These are phyloP conservation scores for Lamellibrachia columna DNA, from an alignment of 2,888 invertebrate species.

Conservation along the genomic window DNA sequence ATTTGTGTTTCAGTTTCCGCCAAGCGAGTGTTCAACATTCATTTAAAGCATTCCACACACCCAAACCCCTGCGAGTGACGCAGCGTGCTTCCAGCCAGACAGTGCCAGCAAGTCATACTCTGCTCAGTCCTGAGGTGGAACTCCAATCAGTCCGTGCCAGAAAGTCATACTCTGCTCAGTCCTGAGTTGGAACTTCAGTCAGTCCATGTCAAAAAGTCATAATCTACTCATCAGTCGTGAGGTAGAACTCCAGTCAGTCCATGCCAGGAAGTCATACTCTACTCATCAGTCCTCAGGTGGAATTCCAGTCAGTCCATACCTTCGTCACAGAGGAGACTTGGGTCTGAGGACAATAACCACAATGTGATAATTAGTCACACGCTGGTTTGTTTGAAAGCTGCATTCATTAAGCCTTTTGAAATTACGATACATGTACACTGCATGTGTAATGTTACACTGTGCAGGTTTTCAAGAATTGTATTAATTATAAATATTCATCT, in stretches of 20 bases:
- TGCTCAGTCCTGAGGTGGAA: neutral
- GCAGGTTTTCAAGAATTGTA: neutral
- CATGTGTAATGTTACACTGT: neutral
- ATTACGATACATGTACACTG: too few species aligned
- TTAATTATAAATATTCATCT: neutral
- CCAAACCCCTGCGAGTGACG: neutral
- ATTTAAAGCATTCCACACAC: constrained; percentile 5
- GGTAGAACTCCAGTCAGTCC: neutral
- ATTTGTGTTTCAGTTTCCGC: neutral
- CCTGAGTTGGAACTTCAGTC: neutral
- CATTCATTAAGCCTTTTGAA: too few species aligned
- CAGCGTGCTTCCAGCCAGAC: neutral
- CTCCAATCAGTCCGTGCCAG: neutral
- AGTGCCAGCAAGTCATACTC: neutral
- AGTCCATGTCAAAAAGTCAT: neutral
- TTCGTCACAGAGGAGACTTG: neutral
- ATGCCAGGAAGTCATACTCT: too few species aligned
- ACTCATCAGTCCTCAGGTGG: neutral
- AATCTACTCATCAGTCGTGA: neutral
- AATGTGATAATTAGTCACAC: neutral
- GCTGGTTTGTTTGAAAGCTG: too few species aligned
- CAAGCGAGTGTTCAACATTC: neutral
- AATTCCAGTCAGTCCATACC: neutral
- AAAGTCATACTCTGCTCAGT: neutral
- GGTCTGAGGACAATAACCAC: neutral